Conservation (phyloP, 2,888 invertebrate genomes). For the Synergus laeviventris region DNA sequence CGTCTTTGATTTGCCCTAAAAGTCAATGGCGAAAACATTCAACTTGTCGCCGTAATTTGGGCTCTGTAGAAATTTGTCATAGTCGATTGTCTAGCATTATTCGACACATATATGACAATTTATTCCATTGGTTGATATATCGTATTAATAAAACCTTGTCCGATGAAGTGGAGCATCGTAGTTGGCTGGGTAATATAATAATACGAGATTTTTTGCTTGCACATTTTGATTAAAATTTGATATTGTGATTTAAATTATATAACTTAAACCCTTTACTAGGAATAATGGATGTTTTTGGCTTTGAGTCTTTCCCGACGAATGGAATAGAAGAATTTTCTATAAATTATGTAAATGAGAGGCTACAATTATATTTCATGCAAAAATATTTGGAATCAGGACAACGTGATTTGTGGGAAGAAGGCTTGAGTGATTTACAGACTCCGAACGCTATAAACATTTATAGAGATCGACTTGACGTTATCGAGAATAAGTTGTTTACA, state of each 20-base stretch:
- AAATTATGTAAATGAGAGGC: constrained; percentile 72
- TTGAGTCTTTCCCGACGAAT: constrained; percentile 70
- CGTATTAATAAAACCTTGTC: constrained; percentile 63
- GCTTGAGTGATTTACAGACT: constrained; percentile 58
- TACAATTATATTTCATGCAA: constrained; percentile 71
- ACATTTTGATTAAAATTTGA: too few species aligned
- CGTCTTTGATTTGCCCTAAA: constrained; percentile 65
- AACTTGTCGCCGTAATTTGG: constrained; percentile 66
- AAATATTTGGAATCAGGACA: constrained; percentile 66
- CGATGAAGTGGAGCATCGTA: constrained; percentile 53
- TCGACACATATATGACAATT: constrained; percentile 72
- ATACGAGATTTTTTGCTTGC: neutral
- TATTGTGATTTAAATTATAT: too few species aligned
- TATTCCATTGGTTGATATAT: constrained; percentile 72
- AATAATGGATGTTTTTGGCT: constrained; percentile 73
- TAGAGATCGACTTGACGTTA: constrained; percentile 64
- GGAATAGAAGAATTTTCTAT: constrained; percentile 69
- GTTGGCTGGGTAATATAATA: constrained; percentile 64
- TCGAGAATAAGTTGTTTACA: constrained; percentile 68
- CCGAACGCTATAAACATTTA: constrained; percentile 60
- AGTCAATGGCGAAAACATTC: constrained; percentile 60
- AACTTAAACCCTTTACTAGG: constrained; percentile 55
- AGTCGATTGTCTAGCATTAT: constrained; percentile 73
- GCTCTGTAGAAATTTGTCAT: constrained; percentile 69
- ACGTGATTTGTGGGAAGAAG: constrained; percentile 65